These are phyloP conservation scores for Phalloptychus januarius DNA, from an alignment of 2,797 vertebrate genomes.

Conservation along the genomic window DNA sequence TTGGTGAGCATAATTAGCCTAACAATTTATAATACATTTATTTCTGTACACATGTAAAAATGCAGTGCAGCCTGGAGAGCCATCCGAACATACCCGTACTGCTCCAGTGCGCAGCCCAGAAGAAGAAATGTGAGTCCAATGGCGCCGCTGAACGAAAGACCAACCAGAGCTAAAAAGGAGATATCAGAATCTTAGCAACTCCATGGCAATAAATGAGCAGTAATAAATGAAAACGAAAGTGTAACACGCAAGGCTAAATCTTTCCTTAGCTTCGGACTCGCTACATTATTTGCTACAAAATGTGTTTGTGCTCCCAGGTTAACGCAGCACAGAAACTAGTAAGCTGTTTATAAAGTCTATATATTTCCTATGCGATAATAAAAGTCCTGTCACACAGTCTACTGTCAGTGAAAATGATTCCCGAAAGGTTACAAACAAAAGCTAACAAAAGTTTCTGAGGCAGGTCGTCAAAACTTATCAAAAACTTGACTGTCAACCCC, in stretches of 20 bases:
- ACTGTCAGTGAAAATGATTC: constrained; percentile 4
- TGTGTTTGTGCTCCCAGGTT: not conserved
- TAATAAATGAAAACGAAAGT: not conserved
- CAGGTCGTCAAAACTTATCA: not conserved
- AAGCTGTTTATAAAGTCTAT: not conserved
- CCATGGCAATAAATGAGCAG: not conserved
- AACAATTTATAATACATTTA: not conserved
- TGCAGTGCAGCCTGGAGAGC: not conserved
- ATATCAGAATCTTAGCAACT: not conserved
- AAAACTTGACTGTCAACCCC: rapidly evolving
- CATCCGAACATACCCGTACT: constrained; percentile 84
- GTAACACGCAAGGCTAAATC: not conserved
- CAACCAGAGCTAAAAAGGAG: constrained; percentile 87
- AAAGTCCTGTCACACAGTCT: rapidly evolving
- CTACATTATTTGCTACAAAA: not conserved
- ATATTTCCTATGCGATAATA: rapidly evolving
- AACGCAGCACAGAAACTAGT: not conserved
- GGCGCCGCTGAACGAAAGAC: constrained; percentile 92
- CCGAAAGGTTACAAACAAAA: not conserved
- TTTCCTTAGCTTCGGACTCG: not conserved
- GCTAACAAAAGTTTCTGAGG: constrained; percentile 27
- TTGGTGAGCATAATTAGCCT: not conserved
- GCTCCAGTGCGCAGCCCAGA: constrained; percentile 90
- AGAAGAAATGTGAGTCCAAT: constrained; percentile 95
- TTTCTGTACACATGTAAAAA: not conserved